phyloP scores from a whole-genome alignment of 2,888 invertebrate species.

The Entomobrya proxima region DNA sequence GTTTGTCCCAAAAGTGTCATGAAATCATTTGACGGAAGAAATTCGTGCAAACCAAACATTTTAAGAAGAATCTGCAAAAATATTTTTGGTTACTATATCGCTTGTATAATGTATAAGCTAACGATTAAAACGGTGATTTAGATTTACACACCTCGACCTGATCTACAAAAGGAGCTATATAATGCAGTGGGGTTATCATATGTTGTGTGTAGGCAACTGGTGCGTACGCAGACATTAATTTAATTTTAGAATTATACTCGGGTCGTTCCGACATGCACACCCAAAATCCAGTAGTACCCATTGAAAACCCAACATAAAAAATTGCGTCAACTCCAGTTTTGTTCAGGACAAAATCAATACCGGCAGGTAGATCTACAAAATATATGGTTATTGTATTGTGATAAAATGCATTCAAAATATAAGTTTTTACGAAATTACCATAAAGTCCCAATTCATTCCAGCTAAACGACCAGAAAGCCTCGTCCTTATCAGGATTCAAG shows the following conservation, averaged over 20 bases:
- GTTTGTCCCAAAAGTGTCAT: constrained; percentile 73
- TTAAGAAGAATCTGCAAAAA: constrained; percentile 76
- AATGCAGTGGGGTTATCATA: constrained; percentile 82
- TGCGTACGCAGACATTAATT: constrained; percentile 83
- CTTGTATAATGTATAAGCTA: not conserved
- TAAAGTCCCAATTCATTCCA: constrained; percentile 13
- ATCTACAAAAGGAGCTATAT: constrained; percentile 82
- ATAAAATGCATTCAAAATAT: not conserved
- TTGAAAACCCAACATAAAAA: constrained; percentile 92
- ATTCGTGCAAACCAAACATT: constrained; percentile 76
- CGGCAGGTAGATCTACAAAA: constrained; percentile 87
- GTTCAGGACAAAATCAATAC: constrained; percentile 84
- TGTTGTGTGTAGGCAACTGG: constrained; percentile 85
- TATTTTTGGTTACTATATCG: not conserved
- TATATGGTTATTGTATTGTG: too few relatives aligned
- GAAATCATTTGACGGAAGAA: constrained; percentile 81
- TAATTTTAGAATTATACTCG: constrained; percentile 83
- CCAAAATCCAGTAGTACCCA: constrained; percentile 89
- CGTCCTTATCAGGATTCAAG: constrained; percentile 45
- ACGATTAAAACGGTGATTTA: not conserved
- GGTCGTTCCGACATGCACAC: constrained; percentile 82
- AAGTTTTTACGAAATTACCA: not conserved
- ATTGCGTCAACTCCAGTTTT: constrained; percentile 81
- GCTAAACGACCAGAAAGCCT: constrained; percentile 71
- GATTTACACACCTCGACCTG: constrained; percentile 64